Base-by-base conservation (phyloP, 2,113 vertebrate species). In the Pelecanus crispus region DNA sequence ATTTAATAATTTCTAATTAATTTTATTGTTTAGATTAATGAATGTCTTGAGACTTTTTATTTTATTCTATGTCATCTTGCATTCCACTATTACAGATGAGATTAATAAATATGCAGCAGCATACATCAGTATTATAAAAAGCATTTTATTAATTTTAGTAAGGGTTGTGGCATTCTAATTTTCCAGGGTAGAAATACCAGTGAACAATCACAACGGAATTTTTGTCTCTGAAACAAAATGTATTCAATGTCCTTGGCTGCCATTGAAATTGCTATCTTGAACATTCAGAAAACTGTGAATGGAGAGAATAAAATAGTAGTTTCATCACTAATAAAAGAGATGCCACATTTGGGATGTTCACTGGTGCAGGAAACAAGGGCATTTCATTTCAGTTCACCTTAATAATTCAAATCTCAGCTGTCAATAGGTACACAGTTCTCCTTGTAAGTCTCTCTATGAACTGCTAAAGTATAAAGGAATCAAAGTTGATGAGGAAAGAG, bases 311-410 rank as follows among this genome's bases (percentile, higher is more conserved):
- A 53, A 67, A 63, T 26, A 86, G 67, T 81, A n/a, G 75, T 81
- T 91, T 88, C 80, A 81, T 71, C 63, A 66, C 86, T 92, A 66
- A 94, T 92, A 91, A 80, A 90, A 86, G 67, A 77, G 86, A n/a
- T 88, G 91, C 75, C 83, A 84, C 88, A 25, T 92, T 90, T 70
- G 82, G 83, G 94, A 63, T 95, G 91, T 71, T 90, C 94, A 92
- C 31, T 95, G 92, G 75, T 86, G 94, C 94, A 96, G 72, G 91
- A 92, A 96, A 92, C 88, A 94, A 95, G 88, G 92, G 92, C 83
- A 63, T 88, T 94, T 93, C 92, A 7, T 87, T 92, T 83, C 88
- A 91, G 94, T 78, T 95, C 91, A 67, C 92, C 88, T 94, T 92
- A 71, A 89, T 81, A 90, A 84, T 84, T 81, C n/a, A 94, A 81